Evolutionary conservation across 2,113 vertebrate genomes (phyloP), one percentile per base, ranked within the genome.

Genomic region (Menidia beryllina): DNA sequence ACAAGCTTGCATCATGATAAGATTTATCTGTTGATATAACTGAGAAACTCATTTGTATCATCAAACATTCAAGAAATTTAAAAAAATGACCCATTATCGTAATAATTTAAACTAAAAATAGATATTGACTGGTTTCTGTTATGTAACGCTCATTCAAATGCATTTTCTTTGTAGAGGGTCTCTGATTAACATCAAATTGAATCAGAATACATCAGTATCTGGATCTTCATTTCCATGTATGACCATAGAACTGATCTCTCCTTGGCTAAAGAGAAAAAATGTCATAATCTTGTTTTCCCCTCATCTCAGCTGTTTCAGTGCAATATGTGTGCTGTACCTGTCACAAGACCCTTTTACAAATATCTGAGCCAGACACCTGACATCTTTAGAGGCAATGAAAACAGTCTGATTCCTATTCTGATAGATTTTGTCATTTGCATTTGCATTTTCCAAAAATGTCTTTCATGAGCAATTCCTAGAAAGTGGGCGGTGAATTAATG

Each of bases 261-360:
- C 54, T 19, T 26, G 50, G 53, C 57, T 57, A 54, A 64, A 57
- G 24, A 80, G 27, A 65, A 6, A 69, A 64, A 55, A 47, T 52
- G 55, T 61, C 67, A 69, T 69, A 63, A n/a, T 41, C 62, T 82
- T 38, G 49, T 73, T 67, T 70, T 71, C 79, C 41, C 49, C 45
- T 56, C 55, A 56, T 38, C 4, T 43, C 52, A n/a, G 55, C 70
- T 52, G 51, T 27, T 47, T 72, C 68, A 66, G 56, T 65, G 69
- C 69, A 58, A 62, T 34, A 59, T 4, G 49, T 71, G 73, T 79
- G 75, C 51, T 73, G 84, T 75, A 79, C 81, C 59, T 90, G 86
- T 86, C 83, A 81, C 79, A 86, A 79, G 70, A 66, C 26, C 30
- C 59, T 57, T 15, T 79, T 79, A 75, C 39, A 12, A 78, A 76